Conservation (phyloP, 2,888 invertebrate species). For the Microplitis manilae region DNA sequence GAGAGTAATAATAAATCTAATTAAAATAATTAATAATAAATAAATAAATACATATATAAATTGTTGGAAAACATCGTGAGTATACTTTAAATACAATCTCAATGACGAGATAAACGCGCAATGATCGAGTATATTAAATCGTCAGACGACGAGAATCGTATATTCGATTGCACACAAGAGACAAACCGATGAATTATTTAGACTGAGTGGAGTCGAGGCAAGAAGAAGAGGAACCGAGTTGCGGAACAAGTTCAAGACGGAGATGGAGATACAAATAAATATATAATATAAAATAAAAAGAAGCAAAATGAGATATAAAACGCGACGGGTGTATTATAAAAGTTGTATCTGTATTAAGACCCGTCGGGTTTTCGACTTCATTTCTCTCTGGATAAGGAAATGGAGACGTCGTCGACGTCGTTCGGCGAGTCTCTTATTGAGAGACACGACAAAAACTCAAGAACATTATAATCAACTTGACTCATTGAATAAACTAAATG, state of each 20-base stretch:
- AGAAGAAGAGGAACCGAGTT: conserved; percentile 7
- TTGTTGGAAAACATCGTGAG: not conserved
- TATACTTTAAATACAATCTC: not conserved
- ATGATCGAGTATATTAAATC: conserved; percentile 16
- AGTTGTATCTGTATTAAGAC: conserved; percentile 37
- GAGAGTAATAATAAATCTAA: too few species aligned
- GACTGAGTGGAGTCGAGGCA: conserved; percentile 24
- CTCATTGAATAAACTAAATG: conserved; percentile 35
- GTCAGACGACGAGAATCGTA: conserved; percentile 19
- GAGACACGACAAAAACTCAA: conserved; percentile 10
- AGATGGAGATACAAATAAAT: conserved; percentile 1
- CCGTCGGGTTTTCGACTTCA: conserved; percentile 32
- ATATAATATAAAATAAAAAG: not conserved
- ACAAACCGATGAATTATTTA: conserved; percentile 35
- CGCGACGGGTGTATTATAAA: conserved; percentile 6
- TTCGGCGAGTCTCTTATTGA: not conserved
- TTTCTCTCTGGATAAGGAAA: conserved; percentile 38
- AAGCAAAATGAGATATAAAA: not conserved
- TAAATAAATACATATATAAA: not conserved
- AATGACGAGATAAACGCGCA: conserved; percentile 1
- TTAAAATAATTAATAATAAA: too few species aligned
- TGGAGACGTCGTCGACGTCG: conserved; percentile 32
- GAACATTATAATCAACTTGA: conserved; percentile 37
- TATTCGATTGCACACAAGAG: conserved; percentile 28
- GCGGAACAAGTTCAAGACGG: not conserved